These are phyloP conservation scores for Notodonta dromedarius DNA, from an alignment of 2,888 invertebrate species.

Conservation along the genomic window DNA sequence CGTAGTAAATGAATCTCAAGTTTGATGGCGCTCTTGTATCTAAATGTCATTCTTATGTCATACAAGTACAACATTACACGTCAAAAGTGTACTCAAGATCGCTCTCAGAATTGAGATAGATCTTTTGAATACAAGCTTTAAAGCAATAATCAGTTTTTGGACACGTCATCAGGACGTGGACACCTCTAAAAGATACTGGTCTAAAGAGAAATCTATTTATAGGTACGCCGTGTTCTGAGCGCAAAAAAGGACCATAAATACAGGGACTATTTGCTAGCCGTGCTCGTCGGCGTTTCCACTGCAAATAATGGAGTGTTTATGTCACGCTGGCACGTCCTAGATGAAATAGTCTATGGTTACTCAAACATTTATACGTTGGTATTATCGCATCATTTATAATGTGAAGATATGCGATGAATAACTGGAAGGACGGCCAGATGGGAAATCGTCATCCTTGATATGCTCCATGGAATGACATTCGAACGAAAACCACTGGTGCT, in stretches of 20 bases:
- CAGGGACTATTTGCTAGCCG: conserved; percentile 17
- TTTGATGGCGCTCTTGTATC: no score
- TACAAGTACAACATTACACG: no score
- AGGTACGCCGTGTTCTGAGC: conserved; percentile 12
- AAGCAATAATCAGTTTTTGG: background rate
- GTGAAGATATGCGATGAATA: background rate
- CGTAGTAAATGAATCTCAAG: no score
- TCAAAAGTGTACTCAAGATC: no score
- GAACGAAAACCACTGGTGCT: no score
- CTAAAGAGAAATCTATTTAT: conserved; percentile 4
- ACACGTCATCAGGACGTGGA: background rate
- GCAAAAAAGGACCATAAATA: conserved; percentile 20
- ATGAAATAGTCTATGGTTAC: conserved; percentile 16
- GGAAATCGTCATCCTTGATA: background rate
- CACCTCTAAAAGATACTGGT: background rate
- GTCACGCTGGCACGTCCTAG: conserved; percentile 24
- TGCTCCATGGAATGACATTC: no score
- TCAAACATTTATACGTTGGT: conserved; percentile 27
- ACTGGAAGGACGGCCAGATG: background rate
- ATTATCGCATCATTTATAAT: conserved; percentile 10
- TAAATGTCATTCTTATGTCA: no score
- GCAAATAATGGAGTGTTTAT: conserved; percentile 32
- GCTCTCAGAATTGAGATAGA: no score
- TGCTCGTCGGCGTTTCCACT: conserved; percentile 6
- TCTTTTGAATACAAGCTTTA: background rate